A percentile compares a stretch with the other conserved stretches of the same genome.
These are phyloP conservation scores for Tetragonula carbonaria DNA, from an alignment of 2,888 invertebrate genomes.

Conservation along the genomic window DNA sequence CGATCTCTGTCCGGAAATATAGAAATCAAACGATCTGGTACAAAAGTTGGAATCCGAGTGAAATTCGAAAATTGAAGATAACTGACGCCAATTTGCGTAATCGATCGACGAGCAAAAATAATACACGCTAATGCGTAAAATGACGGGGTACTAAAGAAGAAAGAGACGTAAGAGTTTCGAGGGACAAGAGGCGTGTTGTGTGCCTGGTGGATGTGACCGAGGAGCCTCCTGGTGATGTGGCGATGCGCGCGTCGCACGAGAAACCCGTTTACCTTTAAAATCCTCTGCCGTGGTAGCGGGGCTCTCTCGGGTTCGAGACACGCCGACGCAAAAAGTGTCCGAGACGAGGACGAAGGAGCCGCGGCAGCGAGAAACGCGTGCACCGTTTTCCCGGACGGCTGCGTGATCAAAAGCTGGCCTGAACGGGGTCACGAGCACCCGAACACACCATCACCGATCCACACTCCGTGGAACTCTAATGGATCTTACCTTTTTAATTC, in stretches of 20 bases:
- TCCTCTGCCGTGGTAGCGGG: constrained; percentile 59
- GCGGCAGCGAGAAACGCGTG: constrained; percentile 30
- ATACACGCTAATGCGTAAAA: no score
- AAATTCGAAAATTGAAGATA: no score
- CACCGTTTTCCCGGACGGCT: constrained; percentile 32
- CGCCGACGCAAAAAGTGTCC: constrained; percentile 59
- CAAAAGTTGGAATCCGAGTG: no score
- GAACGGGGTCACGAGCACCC: constrained; percentile 27
- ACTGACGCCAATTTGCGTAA: no score
- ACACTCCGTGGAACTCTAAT: neutral
- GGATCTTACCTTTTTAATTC: neutral
- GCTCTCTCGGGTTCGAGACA: constrained; percentile 36
- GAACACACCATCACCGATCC: neutral
- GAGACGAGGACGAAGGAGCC: constrained; percentile 52
- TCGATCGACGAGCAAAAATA: no score
- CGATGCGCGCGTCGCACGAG: constrained; percentile 62
- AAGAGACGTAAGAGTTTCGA: neutral
- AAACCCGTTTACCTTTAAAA: constrained; percentile 81
- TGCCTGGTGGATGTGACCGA: constrained; percentile 43
- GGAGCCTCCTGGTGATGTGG: constrained; percentile 65
- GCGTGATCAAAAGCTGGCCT: constrained; percentile 37
- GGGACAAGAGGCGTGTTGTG: no score
- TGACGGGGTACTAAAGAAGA: no score
- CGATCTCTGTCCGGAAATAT: no score
- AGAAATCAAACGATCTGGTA: no score